A percentile compares a stretch with the other conserved stretches of the same genome.
Conservation (phyloP, 1,140 invertebrate genomes). For the Hyles euphorbiae region DNA sequence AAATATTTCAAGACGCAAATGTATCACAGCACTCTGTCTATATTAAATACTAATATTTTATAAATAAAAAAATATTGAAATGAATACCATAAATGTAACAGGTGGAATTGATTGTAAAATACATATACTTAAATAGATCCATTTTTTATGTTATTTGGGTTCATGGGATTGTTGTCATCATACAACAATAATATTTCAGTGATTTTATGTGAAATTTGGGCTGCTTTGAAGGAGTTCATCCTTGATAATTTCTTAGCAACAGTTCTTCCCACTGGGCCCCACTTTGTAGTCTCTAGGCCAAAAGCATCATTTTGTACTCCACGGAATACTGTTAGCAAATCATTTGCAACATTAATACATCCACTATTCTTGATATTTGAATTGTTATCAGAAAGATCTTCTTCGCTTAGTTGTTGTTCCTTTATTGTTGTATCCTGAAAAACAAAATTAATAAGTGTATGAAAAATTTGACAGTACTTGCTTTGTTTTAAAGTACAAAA, state of each 20-base stretch:
- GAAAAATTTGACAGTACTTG: no score
- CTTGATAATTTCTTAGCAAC: conserved; percentile 45
- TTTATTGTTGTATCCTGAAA: conserved; percentile 24
- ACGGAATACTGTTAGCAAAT: conserved; percentile 45
- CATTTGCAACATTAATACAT: conserved; percentile 43
- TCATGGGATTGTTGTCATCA: conserved; percentile 49
- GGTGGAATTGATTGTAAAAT: neutral
- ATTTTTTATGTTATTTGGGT: conserved; percentile 55
- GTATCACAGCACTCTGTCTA: no score
- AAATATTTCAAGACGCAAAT: no score
- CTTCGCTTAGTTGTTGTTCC: conserved; percentile 13
- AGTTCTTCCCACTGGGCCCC: conserved; percentile 39
- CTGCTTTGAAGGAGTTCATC: conserved; percentile 53
- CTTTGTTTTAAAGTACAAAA: no score
- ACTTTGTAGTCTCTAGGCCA: conserved; percentile 41
- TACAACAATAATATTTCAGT: conserved; percentile 52
- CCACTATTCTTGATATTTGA: conserved; percentile 17
- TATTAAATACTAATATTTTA: no score
- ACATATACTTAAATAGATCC: neutral
- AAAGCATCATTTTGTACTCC: conserved; percentile 53
- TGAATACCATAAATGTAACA: no score
- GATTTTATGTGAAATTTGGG: conserved; percentile 44
- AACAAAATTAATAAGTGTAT: conserved; percentile 4
- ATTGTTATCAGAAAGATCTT: conserved; percentile 11
- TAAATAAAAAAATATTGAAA: no score